Conservation (phyloP, 1,140 invertebrate genomes). For the Ylistrum balloti region DNA sequence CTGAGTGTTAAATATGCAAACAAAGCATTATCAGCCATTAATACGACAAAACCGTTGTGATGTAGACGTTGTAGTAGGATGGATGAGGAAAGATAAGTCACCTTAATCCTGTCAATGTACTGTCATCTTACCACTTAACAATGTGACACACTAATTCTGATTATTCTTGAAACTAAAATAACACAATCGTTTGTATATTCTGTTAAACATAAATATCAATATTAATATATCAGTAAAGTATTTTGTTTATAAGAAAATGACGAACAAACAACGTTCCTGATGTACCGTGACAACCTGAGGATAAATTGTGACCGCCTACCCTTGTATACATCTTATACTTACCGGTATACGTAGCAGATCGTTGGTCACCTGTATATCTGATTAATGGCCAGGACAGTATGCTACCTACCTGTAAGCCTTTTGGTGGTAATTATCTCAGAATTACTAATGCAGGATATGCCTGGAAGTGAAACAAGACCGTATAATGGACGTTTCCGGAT, state of each 20-base stretch:
- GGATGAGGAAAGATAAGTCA: neutral
- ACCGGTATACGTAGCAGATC: neutral
- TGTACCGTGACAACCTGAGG: neutral
- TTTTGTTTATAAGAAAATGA: no score
- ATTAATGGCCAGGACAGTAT: neutral
- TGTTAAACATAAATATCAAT: no score
- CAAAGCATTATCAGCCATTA: constrained; percentile 26
- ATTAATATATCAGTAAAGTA: no score
- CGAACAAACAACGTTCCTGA: no score
- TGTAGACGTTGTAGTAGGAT: neutral
- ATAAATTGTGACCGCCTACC: neutral
- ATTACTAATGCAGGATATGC: neutral
- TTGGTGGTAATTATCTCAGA: neutral
- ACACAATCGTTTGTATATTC: neutral
- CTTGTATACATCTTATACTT: neutral
- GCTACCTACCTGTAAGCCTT: neutral
- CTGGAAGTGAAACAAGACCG: neutral
- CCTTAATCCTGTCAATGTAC: neutral
- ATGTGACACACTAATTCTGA: neutral
- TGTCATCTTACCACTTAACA: neutral
- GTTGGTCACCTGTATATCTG: neutral
- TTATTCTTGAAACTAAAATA: neutral
- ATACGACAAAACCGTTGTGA: neutral
- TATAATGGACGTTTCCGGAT: neutral
- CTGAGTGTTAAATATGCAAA: constrained; percentile 16